These are phyloP conservation scores for Naja naja DNA, from an alignment of 2,113 vertebrate species.

Conservation along the genomic window DNA sequence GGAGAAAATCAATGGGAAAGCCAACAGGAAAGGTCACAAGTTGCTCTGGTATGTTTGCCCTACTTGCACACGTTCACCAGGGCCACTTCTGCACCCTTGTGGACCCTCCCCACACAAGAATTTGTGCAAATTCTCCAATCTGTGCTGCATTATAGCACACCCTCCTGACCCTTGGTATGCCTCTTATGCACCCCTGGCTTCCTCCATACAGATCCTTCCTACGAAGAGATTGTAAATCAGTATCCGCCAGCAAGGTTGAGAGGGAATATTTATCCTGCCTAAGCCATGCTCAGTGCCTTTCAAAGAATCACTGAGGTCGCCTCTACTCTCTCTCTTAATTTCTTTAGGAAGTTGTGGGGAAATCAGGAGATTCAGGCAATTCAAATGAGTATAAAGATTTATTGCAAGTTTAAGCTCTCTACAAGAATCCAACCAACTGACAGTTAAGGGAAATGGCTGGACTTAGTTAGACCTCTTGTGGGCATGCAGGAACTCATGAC, in stretches of 20 bases:
- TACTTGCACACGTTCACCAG: background rate
- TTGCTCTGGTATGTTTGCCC: background rate
- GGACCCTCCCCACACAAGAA: background rate
- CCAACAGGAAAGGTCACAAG: background rate
- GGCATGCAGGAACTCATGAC: background rate
- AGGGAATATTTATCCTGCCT: background rate
- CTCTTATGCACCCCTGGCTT: background rate
- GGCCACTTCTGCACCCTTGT: too few species aligned
- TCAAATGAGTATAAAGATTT: background rate
- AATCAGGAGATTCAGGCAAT: background rate
- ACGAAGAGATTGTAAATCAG: background rate
- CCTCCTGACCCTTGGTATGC: background rate
- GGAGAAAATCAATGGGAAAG: background rate
- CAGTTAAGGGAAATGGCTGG: background rate
- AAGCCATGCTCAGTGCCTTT: background rate
- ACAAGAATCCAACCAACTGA: background rate
- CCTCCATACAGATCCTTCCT: background rate
- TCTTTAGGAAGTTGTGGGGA: background rate
- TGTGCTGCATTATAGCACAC: background rate
- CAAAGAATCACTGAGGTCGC: background rate
- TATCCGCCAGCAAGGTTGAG: background rate
- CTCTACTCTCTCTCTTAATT: background rate
- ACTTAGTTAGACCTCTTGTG: background rate
- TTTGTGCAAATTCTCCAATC: background rate
- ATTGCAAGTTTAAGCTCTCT: background rate